Base-by-base conservation (phyloP, 2,113 vertebrate genomes). In the Lipotes vexillifer region DNA sequence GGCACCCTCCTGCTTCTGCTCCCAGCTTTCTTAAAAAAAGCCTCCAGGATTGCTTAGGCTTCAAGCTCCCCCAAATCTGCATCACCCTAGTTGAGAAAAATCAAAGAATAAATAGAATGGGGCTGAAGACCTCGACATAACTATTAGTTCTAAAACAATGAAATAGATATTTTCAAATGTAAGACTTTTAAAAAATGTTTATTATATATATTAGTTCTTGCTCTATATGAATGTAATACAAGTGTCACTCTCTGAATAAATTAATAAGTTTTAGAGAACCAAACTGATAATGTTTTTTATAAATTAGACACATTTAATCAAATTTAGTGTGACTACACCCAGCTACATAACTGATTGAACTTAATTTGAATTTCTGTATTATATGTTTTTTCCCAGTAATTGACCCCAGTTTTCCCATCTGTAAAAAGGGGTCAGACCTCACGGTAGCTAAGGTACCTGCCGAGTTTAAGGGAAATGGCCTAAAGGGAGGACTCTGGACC, bases 1-100 rank as follows among this genome's bases (percentile, higher is more conserved):
- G 27, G 5, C 3, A 1, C 13, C 65, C 15, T 57, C 36, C 46
- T 0, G 0, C 25, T 68, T 63, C 33, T 8, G 7, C 14, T 25
- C 31, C 31, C 15, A 27, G 10, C 29, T 57, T 23, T 44, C 59
- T 68, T n/a, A 9, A 41, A 55, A 33, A 68, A 21, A 36, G 9
- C 41, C 21, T 55, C 66, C 18, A 12, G 1, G n/a, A 7, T 52
- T 65, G 13, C 44, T 20, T 44, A 38, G 3, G n/a, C 36, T 82
- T 66, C 25, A 18, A 38, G 8, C 11, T 15, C 31, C 25, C 9
- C 44, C 49, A 72, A 86, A 33, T 65, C 27, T 36, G 8, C 13
- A 7, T 59, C 44, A 36, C 25, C 17, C 33, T 15, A 8, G 20
- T 33, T 68, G 80, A 63, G 65, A 52, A 75, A 77, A 88, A 61